phyloP scores from a whole-genome alignment of 2,797 vertebrate genomes.

The Sebastes nivosus region DNA sequence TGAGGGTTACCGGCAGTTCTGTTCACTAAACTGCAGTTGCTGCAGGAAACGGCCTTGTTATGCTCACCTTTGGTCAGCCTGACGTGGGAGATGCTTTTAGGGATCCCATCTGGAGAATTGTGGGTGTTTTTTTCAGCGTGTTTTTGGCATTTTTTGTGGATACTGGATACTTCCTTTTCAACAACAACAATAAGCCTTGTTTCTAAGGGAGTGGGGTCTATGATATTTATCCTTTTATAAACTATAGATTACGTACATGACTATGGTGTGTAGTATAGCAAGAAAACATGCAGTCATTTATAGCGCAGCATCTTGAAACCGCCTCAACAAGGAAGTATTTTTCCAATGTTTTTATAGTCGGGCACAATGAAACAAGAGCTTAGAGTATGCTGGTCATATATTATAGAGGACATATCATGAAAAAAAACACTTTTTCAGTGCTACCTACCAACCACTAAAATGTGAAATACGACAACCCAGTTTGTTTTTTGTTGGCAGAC shows the following conservation, averaged over 20 bases:
- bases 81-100: constrained; percentile 29
- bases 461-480: not conserved
- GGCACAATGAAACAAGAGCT: not conserved
- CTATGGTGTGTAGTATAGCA: not conserved
- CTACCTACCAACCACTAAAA: not conserved
- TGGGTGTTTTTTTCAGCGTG: not conserved
- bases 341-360: not conserved
- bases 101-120: not conserved
- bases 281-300: not conserved
- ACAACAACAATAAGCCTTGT: not conserved
- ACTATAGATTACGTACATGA: not conserved
- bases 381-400: not conserved
- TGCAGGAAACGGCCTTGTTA: constrained; percentile 37
- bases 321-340: not conserved
- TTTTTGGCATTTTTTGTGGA: not conserved
- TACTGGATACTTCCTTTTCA: not conserved
- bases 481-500: not conserved
- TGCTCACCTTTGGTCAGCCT: constrained; percentile 29
- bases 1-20: constrained; percentile 34
- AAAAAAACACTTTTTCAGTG: not conserved
- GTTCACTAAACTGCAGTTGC: constrained; percentile 32
- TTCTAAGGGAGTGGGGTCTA: not conserved
- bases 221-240: not conserved
- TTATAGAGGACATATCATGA: not conserved
- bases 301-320: not conserved